Conservation (phyloP, 1,140 invertebrate genomes). For the Aphidius ervi region DNA sequence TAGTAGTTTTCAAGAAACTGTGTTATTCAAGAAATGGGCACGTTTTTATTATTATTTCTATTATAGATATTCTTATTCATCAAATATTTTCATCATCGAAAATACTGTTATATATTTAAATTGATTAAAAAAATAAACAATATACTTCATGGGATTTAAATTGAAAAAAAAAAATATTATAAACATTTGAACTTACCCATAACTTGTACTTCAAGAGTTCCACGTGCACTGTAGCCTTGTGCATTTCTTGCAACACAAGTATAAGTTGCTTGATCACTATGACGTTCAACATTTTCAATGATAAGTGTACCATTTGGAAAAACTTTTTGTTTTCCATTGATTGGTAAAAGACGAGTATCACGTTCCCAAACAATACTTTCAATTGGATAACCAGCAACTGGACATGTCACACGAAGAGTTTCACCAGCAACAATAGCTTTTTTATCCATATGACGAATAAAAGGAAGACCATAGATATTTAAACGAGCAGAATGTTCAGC, state of each 20-base stretch:
- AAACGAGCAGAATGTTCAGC: conserved; percentile 81
- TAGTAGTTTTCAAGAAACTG: too few species aligned
- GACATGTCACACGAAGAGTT: conserved; percentile 82
- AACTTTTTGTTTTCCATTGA: conserved; percentile 92
- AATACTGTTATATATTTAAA: not conserved
- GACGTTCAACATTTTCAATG: conserved; percentile 88
- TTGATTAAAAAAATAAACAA: not conserved
- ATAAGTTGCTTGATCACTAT: conserved; percentile 90
- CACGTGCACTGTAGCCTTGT: conserved; percentile 82
- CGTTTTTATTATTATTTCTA: too few species aligned
- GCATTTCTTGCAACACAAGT: conserved; percentile 89
- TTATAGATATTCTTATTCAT: too few species aligned
- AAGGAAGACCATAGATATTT: conserved; percentile 88
- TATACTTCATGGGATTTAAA: not conserved
- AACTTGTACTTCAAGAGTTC: conserved; percentile 87
- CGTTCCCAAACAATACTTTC: conserved; percentile 91
- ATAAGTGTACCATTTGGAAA: conserved; percentile 91
- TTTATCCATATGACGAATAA: conserved; percentile 88
- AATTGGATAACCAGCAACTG: conserved; percentile 91
- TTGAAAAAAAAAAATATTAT: conserved; percentile 8
- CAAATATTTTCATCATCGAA: too few species aligned
- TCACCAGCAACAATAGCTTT: conserved; percentile 91
- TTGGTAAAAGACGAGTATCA: conserved; percentile 76
- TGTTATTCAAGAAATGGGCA: too few species aligned
- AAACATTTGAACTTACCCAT: conserved; percentile 75